Evolutionary conservation across 92 coral and sea anemone species (phyloP).

Genomic region (Siderastrea siderea): DNA sequence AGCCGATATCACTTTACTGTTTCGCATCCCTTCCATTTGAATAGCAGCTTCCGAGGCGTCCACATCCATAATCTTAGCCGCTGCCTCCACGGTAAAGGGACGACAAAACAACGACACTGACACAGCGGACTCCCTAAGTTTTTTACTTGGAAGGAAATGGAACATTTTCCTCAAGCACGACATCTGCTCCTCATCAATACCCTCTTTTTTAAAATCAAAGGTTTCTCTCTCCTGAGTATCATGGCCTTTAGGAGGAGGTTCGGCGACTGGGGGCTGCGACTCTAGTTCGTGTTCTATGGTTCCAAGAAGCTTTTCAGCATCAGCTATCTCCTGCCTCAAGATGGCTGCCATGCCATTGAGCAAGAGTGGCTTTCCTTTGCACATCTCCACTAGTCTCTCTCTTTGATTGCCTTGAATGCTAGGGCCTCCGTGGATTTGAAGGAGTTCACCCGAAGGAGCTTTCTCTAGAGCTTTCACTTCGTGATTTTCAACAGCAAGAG

Average conservation of each 20-base stretch:
- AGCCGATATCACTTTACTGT: conserved; percentile 11
- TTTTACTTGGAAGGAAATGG: conserved; percentile 35
- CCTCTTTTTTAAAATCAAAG: conserved; percentile 4
- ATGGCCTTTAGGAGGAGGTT: background rate
- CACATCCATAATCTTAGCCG: conserved; percentile 26
- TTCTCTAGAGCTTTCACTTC: conserved; percentile 61
- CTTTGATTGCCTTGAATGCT: background rate
- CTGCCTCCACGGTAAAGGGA: conserved; percentile 40
- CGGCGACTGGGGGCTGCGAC: background rate
- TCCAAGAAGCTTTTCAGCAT: conserved; percentile 35
- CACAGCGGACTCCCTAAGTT: conserved; percentile 41
- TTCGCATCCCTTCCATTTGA: conserved; percentile 20
- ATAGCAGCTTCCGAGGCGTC: conserved; percentile 29
- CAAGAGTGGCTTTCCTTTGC: conserved; percentile 64
- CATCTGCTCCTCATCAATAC: conserved; percentile 9
- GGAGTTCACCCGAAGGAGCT: conserved; percentile 20
- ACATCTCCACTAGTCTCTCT: conserved; percentile 22
- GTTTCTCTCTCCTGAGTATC: conserved; percentile 12
- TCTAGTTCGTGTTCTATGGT: conserved; percentile 30
- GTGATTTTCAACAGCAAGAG: conserved; percentile 27
- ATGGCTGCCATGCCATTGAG: conserved; percentile 56
- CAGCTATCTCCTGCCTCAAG: conserved; percentile 59
- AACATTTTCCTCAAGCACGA: conserved; percentile 29
- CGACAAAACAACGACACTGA: conserved; percentile 59
- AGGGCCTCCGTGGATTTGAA: conserved; percentile 9